Evolutionary conservation across 2,113 vertebrate species (phyloP).

Genomic region (Otis tarda): DNA sequence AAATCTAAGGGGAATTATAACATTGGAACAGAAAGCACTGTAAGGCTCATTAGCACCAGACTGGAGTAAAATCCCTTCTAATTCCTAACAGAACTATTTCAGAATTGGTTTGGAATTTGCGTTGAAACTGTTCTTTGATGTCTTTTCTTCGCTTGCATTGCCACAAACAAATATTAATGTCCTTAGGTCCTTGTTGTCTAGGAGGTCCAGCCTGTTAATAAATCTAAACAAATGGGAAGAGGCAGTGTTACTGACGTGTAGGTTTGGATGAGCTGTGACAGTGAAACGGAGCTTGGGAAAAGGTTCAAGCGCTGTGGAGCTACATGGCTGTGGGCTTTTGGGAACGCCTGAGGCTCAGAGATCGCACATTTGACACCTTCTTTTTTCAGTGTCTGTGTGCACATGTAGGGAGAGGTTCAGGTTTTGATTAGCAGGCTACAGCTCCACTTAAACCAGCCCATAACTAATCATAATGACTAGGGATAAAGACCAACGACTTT

Average conservation of each 20-base stretch:
- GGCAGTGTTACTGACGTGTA: neutral
- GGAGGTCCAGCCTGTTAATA: neutral
- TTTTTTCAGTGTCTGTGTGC: neutral
- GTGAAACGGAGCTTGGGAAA: neutral
- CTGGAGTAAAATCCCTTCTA: neutral
- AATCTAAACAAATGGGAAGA: neutral
- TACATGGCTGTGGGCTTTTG: neutral
- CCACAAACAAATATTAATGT: neutral
- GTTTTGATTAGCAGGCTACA: neutral
- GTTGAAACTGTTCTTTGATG: neutral
- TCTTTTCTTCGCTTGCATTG: neutral
- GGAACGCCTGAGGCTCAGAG: neutral
- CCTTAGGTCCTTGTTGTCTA: neutral
- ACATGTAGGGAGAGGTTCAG: neutral
- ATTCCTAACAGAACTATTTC: slow-evolving; percentile 11
- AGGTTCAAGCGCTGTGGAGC: neutral
- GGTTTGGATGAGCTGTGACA: neutral
- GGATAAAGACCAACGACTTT: neutral
- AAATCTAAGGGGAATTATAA: neutral
- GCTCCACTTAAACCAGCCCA: neutral
- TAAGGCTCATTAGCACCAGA: slow-evolving; percentile 2
- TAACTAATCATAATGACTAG: neutral
- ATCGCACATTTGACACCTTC: neutral
- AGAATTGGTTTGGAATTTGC: neutral
- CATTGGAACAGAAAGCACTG: neutral